These are phyloP conservation scores for Pachliopta kotzebuea DNA, from an alignment of 2,888 invertebrate species.

Conservation along the genomic window DNA sequence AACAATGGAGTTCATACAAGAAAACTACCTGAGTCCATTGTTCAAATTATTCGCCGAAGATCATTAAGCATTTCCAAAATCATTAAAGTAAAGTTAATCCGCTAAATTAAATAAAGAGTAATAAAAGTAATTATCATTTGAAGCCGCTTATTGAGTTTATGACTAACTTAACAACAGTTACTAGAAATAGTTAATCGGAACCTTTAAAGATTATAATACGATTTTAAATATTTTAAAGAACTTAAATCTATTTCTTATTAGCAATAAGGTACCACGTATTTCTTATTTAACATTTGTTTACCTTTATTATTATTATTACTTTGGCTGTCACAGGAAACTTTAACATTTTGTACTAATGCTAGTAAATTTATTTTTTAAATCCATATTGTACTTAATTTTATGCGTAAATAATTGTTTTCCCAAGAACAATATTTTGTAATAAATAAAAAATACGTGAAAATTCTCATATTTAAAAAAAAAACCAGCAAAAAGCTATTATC, in stretches of 20 bases:
- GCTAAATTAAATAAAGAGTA: constrained; percentile 2
- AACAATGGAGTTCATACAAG: constrained; percentile 14
- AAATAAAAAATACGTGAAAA: too few species aligned
- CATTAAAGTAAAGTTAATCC: constrained; percentile 14
- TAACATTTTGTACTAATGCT: too few species aligned
- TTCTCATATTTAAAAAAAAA: too few species aligned
- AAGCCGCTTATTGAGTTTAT: not conserved
- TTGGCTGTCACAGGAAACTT: too few species aligned
- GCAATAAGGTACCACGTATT: not conserved
- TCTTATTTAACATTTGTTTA: not conserved
- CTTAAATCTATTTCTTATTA: not conserved
- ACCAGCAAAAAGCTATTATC: too few species aligned
- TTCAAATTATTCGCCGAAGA: constrained; percentile 19
- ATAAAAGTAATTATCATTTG: constrained; percentile 8
- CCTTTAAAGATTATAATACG: not conserved
- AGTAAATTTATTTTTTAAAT: too few species aligned
- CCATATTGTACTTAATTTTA: too few species aligned
- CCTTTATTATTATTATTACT: not conserved
- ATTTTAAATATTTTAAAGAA: not conserved
- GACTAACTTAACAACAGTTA: not conserved
- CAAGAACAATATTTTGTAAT: too few species aligned
- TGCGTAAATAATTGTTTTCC: too few species aligned
- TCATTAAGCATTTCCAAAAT: constrained; percentile 18
- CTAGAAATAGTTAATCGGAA: not conserved
- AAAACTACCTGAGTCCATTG: constrained; percentile 23